A percentile compares a stretch with the other conserved stretches of the same genome.
phyloP scores from a whole-genome alignment of 1,140 invertebrate species.

The Rhagoletis pomonella region DNA sequence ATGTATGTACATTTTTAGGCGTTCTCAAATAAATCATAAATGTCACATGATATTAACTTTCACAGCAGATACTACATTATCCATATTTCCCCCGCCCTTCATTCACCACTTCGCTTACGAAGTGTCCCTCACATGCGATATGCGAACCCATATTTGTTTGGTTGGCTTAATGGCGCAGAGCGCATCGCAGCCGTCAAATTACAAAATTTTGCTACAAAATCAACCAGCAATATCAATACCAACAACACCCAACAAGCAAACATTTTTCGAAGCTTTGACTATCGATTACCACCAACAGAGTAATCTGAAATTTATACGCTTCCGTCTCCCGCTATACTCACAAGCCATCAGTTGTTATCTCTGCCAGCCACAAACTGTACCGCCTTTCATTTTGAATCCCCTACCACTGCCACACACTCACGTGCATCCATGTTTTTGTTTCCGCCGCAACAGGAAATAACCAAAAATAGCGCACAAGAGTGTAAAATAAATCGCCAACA shows the following conservation, averaged over 20 bases:
- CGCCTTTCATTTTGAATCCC: not conserved
- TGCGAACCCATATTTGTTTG: not conserved
- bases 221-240: not conserved
- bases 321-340: not conserved
- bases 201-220: too few relatives aligned
- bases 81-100: too few relatives aligned
- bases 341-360: not conserved
- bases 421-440: not conserved
- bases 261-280: not conserved
- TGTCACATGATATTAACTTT: too few relatives aligned
- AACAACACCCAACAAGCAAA: not conserved
- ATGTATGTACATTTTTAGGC: too few relatives aligned
- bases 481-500: constrained; percentile 42
- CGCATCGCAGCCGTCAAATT: not conserved
- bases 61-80: too few relatives aligned
- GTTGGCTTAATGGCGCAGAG: not conserved
- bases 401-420: not conserved
- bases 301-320: not conserved
- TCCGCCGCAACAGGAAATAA: constrained; percentile 1
- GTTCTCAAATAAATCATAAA: too few relatives aligned
- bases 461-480: constrained; percentile 1
- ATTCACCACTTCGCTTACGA: not conserved
- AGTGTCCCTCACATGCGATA: not conserved
- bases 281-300: not conserved
- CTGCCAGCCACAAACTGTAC: not conserved